These are phyloP conservation scores for Schizopygopsis malacanthus DNA, from an alignment of 2,797 vertebrate species.

Conservation along the genomic window DNA sequence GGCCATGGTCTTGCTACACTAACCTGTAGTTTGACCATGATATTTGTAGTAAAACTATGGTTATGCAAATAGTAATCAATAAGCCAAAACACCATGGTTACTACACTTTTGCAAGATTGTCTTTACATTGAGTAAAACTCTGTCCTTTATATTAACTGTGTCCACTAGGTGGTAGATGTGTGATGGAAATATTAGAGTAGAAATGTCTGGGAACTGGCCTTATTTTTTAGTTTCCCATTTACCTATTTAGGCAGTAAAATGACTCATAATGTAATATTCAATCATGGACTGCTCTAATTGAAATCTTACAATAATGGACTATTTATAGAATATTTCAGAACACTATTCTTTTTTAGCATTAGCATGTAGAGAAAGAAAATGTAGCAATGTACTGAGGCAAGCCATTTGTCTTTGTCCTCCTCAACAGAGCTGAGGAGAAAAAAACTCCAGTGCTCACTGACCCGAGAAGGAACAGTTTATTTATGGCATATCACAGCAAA, in stretches of 20 bases:
- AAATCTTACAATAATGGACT: not conserved
- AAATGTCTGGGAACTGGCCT: not conserved
- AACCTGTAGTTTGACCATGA: too few species aligned
- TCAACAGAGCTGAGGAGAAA: not conserved
- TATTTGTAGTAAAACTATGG: too few species aligned
- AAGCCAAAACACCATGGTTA: too few species aligned
- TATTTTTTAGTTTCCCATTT: not conserved
- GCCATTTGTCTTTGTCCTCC: not conserved
- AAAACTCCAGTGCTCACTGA: not conserved
- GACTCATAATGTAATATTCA: not conserved
- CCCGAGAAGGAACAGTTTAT: not conserved
- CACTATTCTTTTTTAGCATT: not conserved
- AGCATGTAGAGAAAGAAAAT: not conserved
- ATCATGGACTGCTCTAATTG: not conserved
- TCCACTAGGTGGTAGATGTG: slow-evolving; percentile 56
- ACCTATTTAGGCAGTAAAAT: not conserved
- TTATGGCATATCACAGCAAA: not conserved
- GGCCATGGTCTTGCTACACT: too few species aligned
- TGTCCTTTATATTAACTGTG: not conserved
- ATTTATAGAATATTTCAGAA: not conserved
- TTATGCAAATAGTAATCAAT: too few species aligned
- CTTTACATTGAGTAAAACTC: not conserved
- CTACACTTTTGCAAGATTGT: not conserved
- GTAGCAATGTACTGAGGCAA: not conserved
- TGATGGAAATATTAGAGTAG: not conserved